Conservation (phyloP, 2,797 vertebrate species). For the Leucoraja ocellata region DNA sequence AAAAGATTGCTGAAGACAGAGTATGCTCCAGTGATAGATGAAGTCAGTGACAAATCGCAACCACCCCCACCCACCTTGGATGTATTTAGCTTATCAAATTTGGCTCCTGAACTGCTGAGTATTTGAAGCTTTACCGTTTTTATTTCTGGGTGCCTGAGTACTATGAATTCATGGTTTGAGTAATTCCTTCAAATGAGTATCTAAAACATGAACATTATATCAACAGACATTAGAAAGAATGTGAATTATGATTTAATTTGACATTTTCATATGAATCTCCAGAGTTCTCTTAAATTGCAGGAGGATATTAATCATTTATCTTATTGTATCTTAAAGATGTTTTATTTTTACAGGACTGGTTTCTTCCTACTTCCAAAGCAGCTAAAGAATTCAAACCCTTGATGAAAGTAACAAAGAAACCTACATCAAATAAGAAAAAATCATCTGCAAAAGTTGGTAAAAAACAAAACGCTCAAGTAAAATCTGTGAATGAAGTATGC, state of each 20-base stretch:
- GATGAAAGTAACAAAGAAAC: slow-evolving; percentile 10
- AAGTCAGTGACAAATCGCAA: too few relatives aligned
- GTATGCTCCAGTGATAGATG: too few relatives aligned
- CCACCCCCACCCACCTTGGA: too few relatives aligned
- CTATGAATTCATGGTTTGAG: neutral
- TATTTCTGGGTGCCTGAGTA: too few relatives aligned
- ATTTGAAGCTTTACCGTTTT: too few relatives aligned
- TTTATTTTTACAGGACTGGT: slow-evolving; percentile 75
- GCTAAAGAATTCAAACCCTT: slow-evolving; percentile 53
- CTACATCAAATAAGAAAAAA: slow-evolving; percentile 17
- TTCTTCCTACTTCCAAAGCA: slow-evolving; percentile 73
- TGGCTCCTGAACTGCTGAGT: too few relatives aligned
- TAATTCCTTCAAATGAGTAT: neutral
- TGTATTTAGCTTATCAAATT: too few relatives aligned
- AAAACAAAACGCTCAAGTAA: neutral
- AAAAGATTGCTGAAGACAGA: too few relatives aligned
- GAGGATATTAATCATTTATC: neutral
- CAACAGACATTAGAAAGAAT: neutral
- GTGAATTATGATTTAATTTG: neutral
- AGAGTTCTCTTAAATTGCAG: neutral
- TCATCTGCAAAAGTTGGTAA: slow-evolving; percentile 24
- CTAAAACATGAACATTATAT: neutral
- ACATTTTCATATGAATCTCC: neutral
- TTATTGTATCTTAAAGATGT: neutral
- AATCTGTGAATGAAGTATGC: neutral